phyloP scores from a whole-genome alignment of 2,113 vertebrate genomes.

The Plecotus auritus region DNA sequence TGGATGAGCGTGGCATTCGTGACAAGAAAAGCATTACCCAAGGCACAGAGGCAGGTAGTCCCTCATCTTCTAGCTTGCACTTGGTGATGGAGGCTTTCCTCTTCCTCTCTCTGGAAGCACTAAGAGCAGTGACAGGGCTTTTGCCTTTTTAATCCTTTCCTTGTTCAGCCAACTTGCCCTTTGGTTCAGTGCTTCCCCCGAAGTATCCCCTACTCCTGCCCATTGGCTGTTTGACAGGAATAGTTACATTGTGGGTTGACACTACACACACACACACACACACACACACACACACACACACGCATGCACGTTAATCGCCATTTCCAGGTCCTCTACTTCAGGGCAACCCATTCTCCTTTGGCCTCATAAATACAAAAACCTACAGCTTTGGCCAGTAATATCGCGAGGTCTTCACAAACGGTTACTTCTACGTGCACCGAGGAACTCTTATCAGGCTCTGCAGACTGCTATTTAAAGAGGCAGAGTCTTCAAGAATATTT shows the following conservation, averaged over 20 bases:
- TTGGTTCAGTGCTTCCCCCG: not conserved
- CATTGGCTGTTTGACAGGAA: not conserved
- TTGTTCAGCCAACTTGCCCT: not conserved
- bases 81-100: not conserved
- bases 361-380: not conserved
- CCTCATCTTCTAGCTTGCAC: not conserved
- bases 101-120: not conserved
- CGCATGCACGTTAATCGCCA: not conserved
- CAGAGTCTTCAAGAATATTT: not conserved
- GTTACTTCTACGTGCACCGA: not conserved
- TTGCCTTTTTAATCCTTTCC: not conserved
- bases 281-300: accelerated
- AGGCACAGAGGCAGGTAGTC: not conserved
- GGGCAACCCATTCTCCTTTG: not conserved
- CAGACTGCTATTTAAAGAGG: not conserved
- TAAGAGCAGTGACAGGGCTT: not conserved
- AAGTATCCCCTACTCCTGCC: not conserved
- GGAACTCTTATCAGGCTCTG: not conserved
- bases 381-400: not conserved
- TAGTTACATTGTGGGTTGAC: not conserved
- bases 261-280: not conserved
- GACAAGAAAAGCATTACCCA: not conserved
- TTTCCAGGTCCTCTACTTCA: not conserved
- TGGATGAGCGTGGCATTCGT: not conserved
- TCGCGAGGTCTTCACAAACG: not conserved